Base-by-base conservation (phyloP, 2,888 invertebrate species). In the Apodemia hepburni region DNA sequence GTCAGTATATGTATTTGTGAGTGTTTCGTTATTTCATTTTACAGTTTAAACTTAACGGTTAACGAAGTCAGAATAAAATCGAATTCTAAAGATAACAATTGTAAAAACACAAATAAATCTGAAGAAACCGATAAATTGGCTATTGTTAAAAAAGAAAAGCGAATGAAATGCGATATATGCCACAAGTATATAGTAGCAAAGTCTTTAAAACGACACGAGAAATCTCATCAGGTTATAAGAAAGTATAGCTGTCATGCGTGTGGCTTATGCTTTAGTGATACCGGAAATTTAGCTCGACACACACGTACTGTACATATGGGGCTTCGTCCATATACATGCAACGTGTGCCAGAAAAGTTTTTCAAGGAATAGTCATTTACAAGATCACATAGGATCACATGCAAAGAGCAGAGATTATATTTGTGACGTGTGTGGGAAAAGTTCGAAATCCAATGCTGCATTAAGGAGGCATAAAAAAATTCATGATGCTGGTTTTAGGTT, bases 351-450 rank as follows among this genome's bases (percentile, higher is more conserved):
- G 9, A 85, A 82, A 51, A 72, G 78, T 6, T 94, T 94, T 76
- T 79, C 92, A 0, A 84, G 92, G 6, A 85, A 84, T 67, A 76
- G 80, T 2, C 90, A 93, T 17, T 79, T 90, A 51, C 82, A 82
- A 17, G 93, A 93, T 67, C 94, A 94, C 74, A 69, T 79, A 61
- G 82, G 80, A 22, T 85, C 87, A 11, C 94, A 93, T 71, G 79
- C 82, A 1, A 78, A 82, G 12, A 70, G 68, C 57, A 73, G 92
- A 47, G 87, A 89, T 0, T 92, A 85, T 74, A 79, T 92, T 27
- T 94, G 94, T 71, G 92, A 92, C 63, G 69, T 80, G 45, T 94
- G 94, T 76, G 92, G 93, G 0, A 90, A 87, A 68, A 81, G 84
- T 5, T 93, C 92, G 67, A 90, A 89, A 60, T 92, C 93, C 0